Percentiles rank a stretch among this genome's conserved stretches.
phyloP scores from a whole-genome alignment of 1,140 invertebrate species.

The Mizuhopecten yessoensis region DNA sequence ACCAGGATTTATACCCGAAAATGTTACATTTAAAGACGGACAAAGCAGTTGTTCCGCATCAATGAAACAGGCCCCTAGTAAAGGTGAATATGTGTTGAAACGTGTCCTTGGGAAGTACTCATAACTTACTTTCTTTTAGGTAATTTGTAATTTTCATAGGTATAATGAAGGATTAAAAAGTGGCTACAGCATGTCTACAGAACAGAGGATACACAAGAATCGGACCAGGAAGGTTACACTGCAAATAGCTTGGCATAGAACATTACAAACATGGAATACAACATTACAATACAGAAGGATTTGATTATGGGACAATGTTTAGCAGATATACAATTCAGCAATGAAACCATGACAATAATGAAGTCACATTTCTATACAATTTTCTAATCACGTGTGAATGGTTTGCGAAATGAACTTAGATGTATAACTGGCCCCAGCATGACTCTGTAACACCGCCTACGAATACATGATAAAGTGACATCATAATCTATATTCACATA shows the following conservation, averaged over 20 bases:
- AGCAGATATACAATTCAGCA: not conserved
- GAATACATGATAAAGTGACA: not conserved
- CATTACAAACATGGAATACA: not conserved
- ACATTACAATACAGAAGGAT: not conserved
- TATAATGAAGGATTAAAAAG: no score
- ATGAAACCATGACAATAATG: not conserved
- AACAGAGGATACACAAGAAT: not conserved
- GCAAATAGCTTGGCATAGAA: not conserved
- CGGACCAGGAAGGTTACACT: not conserved
- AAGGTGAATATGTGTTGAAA: no score
- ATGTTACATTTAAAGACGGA: no score
- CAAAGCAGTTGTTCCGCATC: no score
- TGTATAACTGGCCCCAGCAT: not conserved
- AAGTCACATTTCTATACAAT: not conserved
- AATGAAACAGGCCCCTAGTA: no score
- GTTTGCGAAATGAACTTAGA: not conserved
- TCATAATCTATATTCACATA: not conserved
- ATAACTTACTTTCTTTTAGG: no score
- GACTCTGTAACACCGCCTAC: not conserved
- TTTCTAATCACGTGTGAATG: not conserved
- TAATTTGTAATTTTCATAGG: no score
- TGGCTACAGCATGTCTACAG: no score
- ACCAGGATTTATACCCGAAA: no score
- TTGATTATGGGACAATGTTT: constrained; percentile 23
- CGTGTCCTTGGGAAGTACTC: no score